Conservation (phyloP, 2,797 vertebrate genomes). For the Numenius phaeopus region DNA sequence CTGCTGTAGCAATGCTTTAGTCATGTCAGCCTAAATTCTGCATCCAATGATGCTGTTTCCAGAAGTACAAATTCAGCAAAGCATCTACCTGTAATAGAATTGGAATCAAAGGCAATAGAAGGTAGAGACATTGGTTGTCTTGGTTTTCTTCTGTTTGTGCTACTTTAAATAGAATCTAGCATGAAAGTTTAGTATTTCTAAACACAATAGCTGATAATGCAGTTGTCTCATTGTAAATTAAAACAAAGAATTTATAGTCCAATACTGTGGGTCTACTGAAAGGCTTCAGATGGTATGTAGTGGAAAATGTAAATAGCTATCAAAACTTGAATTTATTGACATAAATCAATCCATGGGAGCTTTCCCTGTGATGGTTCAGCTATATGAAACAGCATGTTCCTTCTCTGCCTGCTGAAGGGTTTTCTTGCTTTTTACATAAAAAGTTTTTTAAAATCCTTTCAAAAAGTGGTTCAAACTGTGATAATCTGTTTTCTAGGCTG, state of each 20-base stretch:
- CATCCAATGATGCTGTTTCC: background rate
- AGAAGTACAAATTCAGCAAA: background rate
- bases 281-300: background rate
- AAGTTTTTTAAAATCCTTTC: background rate
- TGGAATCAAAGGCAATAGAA: background rate
- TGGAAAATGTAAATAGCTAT: background rate
- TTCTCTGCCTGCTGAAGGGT: background rate
- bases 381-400: background rate
- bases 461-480: background rate
- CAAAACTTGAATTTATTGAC: background rate
- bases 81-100: background rate
- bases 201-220: background rate
- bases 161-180: background rate
- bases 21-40: background rate
- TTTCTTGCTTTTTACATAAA: background rate
- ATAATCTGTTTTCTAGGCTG: conserved; percentile 81
- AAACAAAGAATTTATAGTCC: background rate
- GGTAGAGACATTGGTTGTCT: background rate
- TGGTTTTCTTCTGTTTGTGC: background rate
- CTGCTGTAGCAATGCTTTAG: background rate
- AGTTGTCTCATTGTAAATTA: background rate
- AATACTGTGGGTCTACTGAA: background rate
- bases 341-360: background rate
- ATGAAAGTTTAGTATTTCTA: background rate
- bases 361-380: background rate